A percentile compares a stretch with the other conserved stretches of the same genome.
Evolutionary conservation across 2,888 invertebrate species (phyloP).

Genomic region (Eilema depressum): DNA sequence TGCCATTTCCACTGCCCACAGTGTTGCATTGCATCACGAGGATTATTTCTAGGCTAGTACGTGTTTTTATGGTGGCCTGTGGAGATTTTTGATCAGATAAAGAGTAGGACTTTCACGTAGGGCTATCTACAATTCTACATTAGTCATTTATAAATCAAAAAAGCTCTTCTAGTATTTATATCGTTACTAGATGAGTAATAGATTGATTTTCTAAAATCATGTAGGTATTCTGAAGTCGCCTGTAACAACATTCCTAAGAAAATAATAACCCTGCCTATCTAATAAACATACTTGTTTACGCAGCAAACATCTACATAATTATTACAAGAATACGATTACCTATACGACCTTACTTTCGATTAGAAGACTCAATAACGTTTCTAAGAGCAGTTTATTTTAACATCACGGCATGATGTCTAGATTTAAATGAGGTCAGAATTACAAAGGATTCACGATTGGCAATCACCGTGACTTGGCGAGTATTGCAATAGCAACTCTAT

Average conservation of each 20-base stretch:
- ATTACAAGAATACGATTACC: slow-evolving; percentile 42
- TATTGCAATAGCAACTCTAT: slow-evolving; percentile 7
- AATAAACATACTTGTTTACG: slow-evolving; percentile 7
- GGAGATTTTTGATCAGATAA: no score
- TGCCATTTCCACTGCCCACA: no score
- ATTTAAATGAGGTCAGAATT: slow-evolving; percentile 63
- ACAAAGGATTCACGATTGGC: slow-evolving; percentile 53
- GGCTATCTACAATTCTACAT: no score
- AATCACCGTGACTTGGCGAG: slow-evolving; percentile 21
- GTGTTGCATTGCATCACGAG: no score
- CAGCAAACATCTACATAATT: slow-evolving; percentile 22
- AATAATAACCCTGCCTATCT: background rate
- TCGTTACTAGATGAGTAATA: background rate
- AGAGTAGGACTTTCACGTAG: no score
- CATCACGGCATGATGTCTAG: slow-evolving; percentile 67
- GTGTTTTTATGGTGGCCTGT: no score
- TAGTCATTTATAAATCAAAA: background rate
- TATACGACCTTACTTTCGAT: slow-evolving; percentile 61
- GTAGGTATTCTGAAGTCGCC: background rate
- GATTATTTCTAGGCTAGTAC: no score
- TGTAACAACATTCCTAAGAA: background rate
- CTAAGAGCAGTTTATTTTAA: slow-evolving; percentile 69
- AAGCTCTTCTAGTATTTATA: background rate
- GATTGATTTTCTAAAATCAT: background rate
- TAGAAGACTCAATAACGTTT: slow-evolving; percentile 56